Evolutionary conservation across 2,888 invertebrate genomes (phyloP), one percentile per base, ranked within the genome.

Genomic region (Cataglyphis albicans): DNA sequence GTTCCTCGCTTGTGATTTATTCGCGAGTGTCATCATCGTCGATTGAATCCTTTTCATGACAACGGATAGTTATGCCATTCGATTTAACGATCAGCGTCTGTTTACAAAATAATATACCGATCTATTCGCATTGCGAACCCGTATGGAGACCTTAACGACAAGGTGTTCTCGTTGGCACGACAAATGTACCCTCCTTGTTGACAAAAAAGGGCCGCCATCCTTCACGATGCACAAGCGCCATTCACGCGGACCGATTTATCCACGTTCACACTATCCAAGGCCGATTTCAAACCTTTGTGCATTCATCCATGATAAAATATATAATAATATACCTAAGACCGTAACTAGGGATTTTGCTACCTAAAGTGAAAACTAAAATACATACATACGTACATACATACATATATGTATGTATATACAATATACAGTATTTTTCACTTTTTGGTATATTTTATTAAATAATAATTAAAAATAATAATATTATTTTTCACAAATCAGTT

Each of bases 161-260:
- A 76, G 12, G 41, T 32, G 52, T 59, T 57, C 67, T 59, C 57
- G 35, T 61, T 72, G 32, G 32, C 68, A 21, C 32, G 18, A 72
- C 61, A 70, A 68, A 48, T 57, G 64, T 70, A 81, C 81, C 72
- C 72, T 83, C 64, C 68, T 38, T 9, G 41, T 70, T 78, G 55
- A 82, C 59, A 64, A 59, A 81, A 41, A 68, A 70, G 38, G 55
- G 63, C 48, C 29, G 52, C 41, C 12, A 63, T 63, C 67, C 63
- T 68, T 63, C 38, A 80, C 64, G 65, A 48, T 82, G 65, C 65
- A 78, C 81, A 70, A 81, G 63, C 21, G 63, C 68, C n/a, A 82
- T 82, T 82, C 82, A 81, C 44, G 41, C 41, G 55, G 9, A 55
- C 68, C 61, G 82, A 82, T 82, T 82, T 82, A 82, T 82, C 70